A percentile compares a stretch with the other conserved stretches of the same genome.
These are phyloP conservation scores for Stenurella melanura DNA, from an alignment of 2,888 invertebrate genomes.

Conservation along the genomic window DNA sequence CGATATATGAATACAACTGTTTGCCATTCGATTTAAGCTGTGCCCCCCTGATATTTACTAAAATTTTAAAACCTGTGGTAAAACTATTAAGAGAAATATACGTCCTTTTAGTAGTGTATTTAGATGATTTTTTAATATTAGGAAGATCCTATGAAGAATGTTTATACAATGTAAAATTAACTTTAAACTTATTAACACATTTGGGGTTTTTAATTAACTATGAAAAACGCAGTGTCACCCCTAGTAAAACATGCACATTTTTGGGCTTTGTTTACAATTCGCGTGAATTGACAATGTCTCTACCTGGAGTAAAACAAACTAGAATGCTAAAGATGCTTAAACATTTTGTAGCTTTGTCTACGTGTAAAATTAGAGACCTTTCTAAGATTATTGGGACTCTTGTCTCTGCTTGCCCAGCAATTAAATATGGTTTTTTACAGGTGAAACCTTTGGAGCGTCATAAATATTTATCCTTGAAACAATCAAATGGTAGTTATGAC, in stretches of 20 bases:
- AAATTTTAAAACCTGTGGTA: slow-evolving; percentile 40
- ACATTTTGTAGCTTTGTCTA: slow-evolving; percentile 1
- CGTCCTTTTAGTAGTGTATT: slow-evolving; percentile 24
- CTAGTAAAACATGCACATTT: slow-evolving; percentile 10
- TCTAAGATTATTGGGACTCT: slow-evolving; percentile 27
- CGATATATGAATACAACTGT: slow-evolving; percentile 23
- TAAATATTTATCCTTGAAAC: slow-evolving; percentile 26
- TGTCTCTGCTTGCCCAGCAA: slow-evolving; percentile 39
- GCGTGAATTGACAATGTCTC: slow-evolving; percentile 1
- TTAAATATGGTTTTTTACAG: slow-evolving; percentile 50
- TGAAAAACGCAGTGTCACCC: slow-evolving; percentile 26
- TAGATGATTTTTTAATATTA: slow-evolving; percentile 40
- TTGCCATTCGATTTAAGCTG: slow-evolving; percentile 27
- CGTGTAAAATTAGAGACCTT: slow-evolving; percentile 37
- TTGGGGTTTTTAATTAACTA: slow-evolving; percentile 45
- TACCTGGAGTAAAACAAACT: slow-evolving; percentile 3
- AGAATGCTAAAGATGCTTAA: neutral
- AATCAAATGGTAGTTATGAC: slow-evolving; percentile 29
- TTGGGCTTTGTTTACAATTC: slow-evolving; percentile 34
- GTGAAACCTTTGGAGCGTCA: slow-evolving; percentile 41
- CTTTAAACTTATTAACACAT: slow-evolving; percentile 1
- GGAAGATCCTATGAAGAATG: no score
- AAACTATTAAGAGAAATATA: slow-evolving; percentile 15
- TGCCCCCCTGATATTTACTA: slow-evolving; percentile 46
- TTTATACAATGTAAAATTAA: slow-evolving; percentile 6